These are phyloP conservation scores for Lampris megalopsis DNA, from an alignment of 2,113 vertebrate species.

Conservation along the genomic window DNA sequence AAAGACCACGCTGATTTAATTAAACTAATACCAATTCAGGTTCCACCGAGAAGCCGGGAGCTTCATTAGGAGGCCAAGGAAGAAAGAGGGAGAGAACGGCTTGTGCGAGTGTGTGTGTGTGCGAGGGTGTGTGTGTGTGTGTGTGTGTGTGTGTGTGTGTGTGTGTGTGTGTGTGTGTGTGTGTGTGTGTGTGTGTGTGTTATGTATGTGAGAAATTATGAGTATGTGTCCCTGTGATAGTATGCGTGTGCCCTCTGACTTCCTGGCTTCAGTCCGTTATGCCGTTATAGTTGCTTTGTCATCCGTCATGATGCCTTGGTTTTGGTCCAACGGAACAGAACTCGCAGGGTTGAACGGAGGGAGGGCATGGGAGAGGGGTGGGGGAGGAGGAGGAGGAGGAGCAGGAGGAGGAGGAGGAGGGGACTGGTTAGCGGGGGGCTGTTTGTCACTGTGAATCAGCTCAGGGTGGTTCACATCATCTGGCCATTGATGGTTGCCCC, in stretches of 20 bases:
- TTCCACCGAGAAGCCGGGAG: constrained; percentile 62
- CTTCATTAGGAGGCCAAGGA: constrained; percentile 58
- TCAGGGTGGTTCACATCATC: constrained; percentile 93
- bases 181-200: constrained; percentile 21
- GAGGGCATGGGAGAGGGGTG: constrained; percentile 10
- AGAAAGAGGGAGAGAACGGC: constrained; percentile 36
- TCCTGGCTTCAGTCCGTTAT: constrained; percentile 47
- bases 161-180: constrained; percentile 29
- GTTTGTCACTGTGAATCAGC: constrained; percentile 92
- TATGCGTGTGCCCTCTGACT: constrained; percentile 44
- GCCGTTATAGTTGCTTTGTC: constrained; percentile 28
- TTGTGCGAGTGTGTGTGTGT: constrained; percentile 23
- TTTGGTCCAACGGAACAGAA: constrained; percentile 73
- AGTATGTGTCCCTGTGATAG: background rate
- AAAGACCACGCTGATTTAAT: constrained; percentile 73
- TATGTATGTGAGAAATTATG: background rate
- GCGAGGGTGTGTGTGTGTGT: constrained; percentile 40
- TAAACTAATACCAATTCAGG: constrained; percentile 81
- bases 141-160: background rate
- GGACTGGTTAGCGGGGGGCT: constrained; percentile 82
- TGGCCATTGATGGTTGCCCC: constrained; percentile 90
- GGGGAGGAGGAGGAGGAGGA: constrained; percentile 27
- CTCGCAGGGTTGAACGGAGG: constrained; percentile 52
- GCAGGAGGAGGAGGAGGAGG: constrained; percentile 38
- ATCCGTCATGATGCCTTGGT: constrained; percentile 55